Conservation (phyloP, 2,113 vertebrate species). For the Dasyornis broadbenti region DNA sequence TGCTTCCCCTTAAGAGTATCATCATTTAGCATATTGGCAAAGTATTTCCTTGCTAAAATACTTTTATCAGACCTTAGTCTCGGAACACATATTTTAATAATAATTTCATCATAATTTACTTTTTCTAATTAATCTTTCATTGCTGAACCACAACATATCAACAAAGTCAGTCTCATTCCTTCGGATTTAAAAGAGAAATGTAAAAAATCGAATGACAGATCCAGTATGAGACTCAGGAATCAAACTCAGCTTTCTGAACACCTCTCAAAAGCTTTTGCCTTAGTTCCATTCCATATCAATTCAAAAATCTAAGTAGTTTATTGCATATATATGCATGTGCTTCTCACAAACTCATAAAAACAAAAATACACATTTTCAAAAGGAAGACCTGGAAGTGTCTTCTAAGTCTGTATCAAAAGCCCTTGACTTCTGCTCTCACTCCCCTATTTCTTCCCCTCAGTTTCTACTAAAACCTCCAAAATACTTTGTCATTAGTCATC, state of each 20-base stretch:
- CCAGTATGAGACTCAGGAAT: neutral
- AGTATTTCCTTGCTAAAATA: neutral
- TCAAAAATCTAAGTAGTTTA: neutral
- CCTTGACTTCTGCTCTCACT: neutral
- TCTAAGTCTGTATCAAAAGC: neutral
- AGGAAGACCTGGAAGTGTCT: neutral
- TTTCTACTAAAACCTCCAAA: neutral
- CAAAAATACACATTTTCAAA: neutral
- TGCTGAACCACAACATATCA: neutral
- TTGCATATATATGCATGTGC: neutral
- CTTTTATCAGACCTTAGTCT: neutral
- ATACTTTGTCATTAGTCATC: neutral
- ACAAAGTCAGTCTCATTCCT: neutral
- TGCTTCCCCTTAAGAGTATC: neutral
- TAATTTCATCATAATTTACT: neutral
- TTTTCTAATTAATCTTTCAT: neutral
- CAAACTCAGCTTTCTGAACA: neutral
- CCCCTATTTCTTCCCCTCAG: neutral
- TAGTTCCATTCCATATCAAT: neutral
- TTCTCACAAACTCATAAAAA: neutral
- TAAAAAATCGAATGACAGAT: neutral
- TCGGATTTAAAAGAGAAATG: neutral
- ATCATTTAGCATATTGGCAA: neutral
- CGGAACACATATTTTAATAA: neutral
- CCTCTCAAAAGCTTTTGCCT: neutral